Conservation (phyloP, 2,113 vertebrate species). For the Corythornis cristatus region DNA sequence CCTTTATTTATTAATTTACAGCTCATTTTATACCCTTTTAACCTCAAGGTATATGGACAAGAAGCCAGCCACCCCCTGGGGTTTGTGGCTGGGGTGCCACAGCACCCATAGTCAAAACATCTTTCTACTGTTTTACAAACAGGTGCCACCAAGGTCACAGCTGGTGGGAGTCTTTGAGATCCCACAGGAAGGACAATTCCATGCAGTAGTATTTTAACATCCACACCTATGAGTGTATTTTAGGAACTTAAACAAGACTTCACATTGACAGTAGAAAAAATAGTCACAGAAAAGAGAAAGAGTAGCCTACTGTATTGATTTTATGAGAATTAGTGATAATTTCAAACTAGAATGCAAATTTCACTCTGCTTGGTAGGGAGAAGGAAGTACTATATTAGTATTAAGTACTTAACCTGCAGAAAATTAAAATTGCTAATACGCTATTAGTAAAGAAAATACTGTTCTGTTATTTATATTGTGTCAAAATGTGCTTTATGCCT, state of each 20-base stretch:
- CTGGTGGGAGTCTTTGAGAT: no score
- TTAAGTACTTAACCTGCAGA: conserved; percentile 9
- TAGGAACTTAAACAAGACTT: not conserved
- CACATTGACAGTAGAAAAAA: not conserved
- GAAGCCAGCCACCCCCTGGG: no score
- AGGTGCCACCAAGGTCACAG: no score
- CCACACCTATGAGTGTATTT: not conserved
- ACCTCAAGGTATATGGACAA: no score
- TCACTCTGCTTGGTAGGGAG: not conserved
- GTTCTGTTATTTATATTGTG: conserved; percentile 1
- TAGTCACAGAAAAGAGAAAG: not conserved
- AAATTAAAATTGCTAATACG: conserved; percentile 26
- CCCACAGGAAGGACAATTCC: no score
- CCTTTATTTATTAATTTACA: no score
- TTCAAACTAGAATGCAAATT: not conserved
- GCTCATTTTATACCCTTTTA: no score
- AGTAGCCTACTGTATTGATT: not conserved
- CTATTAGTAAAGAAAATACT: conserved; percentile 19
- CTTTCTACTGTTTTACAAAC: no score
- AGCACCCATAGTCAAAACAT: no score
- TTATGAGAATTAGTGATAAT: not conserved
- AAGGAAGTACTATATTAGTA: not conserved
- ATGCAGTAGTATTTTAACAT: no score
- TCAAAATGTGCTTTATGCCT: not conserved
- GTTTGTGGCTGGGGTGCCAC: no score